Conservation (phyloP, 2,797 vertebrate genomes). For the Coccyzus lansbergi region DNA sequence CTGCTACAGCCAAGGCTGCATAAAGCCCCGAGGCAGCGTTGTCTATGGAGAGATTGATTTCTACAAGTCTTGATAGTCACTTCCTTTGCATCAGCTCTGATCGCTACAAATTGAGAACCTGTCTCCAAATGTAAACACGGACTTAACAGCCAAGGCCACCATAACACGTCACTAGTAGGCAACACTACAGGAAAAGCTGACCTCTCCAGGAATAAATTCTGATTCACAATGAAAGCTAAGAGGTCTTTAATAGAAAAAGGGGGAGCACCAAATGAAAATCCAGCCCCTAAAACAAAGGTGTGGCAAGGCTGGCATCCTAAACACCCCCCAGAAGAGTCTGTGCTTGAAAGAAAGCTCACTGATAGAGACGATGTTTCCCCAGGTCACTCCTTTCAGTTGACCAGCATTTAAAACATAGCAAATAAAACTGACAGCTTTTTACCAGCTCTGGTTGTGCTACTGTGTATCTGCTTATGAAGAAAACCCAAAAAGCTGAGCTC, state of each 20-base stretch:
- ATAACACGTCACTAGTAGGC: background rate
- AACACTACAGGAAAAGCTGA: background rate
- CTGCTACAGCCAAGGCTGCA: constrained; percentile 33
- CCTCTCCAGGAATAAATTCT: background rate
- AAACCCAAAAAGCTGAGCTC: background rate
- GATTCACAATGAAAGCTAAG: background rate
- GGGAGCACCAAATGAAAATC: background rate
- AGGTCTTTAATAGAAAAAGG: background rate
- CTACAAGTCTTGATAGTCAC: background rate
- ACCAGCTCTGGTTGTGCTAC: background rate
- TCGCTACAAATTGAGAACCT: constrained; percentile 17
- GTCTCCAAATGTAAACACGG: background rate
- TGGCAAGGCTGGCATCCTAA: background rate
- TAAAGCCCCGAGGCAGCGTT: background rate
- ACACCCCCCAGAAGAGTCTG: background rate
- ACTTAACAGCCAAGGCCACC: background rate
- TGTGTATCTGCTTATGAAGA: background rate
- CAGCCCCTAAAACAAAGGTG: background rate
- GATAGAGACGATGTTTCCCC: background rate
- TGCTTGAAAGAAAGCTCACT: background rate
- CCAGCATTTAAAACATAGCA: background rate
- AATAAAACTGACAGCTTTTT: background rate
- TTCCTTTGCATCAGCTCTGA: constrained; percentile 31
- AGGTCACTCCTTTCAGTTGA: background rate
- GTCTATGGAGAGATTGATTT: background rate